Conservation (phyloP, 2,888 invertebrate genomes). For the Chrysolina haemoptera region DNA sequence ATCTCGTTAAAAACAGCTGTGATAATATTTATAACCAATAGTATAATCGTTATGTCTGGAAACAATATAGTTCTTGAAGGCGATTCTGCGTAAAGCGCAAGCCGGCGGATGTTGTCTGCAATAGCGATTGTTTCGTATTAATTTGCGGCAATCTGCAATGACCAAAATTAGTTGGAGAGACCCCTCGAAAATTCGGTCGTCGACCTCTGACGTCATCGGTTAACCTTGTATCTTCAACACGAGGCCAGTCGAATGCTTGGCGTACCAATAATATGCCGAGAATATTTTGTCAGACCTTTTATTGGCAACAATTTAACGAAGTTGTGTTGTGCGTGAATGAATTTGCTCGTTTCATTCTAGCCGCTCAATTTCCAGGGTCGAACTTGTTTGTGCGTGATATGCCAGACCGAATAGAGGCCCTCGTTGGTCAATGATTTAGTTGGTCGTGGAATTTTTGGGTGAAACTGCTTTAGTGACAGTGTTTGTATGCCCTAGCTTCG, state of each 20-base stretch:
- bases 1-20: conserved; percentile 62
- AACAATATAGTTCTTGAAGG: conserved; percentile 48
- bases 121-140: conserved; percentile 57
- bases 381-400: conserved; percentile 1
- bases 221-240: conserved; percentile 57
- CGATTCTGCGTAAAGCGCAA: conserved; percentile 44
- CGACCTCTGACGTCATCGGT: conserved; percentile 64
- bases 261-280: conserved; percentile 55
- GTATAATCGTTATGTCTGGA: conserved; percentile 48
- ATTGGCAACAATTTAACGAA: conserved; percentile 57
- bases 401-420: no score
- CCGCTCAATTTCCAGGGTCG: conserved; percentile 40
- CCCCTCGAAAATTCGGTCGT: conserved; percentile 58
- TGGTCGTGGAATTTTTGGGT: no score
- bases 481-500: no score
- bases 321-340: conserved; percentile 56
- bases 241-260: conserved; percentile 52
- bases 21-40: conserved; percentile 61
- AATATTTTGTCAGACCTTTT: conserved; percentile 53
- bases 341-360: conserved; percentile 50
- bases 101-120: conserved; percentile 54
- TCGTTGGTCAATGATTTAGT: no score
- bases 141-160: conserved; percentile 55
- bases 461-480: no score
- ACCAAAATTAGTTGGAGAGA: conserved; percentile 58